A percentile compares a stretch with the other conserved stretches of the same genome.
These are phyloP conservation scores for Labeo catla DNA, from an alignment of 2,113 vertebrate species.

Conservation along the genomic window DNA sequence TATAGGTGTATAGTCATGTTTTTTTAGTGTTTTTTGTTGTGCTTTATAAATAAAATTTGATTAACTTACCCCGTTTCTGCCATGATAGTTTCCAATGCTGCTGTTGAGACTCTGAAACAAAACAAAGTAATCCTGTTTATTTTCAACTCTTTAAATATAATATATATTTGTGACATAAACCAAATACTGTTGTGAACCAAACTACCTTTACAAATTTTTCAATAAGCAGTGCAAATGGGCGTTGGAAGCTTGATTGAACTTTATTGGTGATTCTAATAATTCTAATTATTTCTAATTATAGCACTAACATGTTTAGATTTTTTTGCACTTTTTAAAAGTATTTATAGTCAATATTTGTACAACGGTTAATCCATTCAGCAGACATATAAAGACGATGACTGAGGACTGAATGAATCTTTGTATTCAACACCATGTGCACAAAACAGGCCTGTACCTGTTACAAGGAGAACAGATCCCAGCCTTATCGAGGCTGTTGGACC, in stretches of 20 bases:
- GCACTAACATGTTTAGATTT: background rate
- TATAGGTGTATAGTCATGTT: background rate
- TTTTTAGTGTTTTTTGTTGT: background rate
- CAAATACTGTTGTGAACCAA: background rate
- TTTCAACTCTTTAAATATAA: background rate
- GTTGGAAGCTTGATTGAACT: background rate
- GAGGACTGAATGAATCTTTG: slow-evolving; percentile 35
- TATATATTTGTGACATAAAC: background rate
- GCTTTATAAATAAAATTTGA: background rate
- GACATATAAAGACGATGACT: slow-evolving; percentile 15
- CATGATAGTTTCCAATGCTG: slow-evolving; percentile 71
- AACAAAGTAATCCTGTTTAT: background rate
- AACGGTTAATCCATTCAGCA: background rate
- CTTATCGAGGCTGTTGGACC: background rate
- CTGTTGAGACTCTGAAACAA: slow-evolving; percentile 75
- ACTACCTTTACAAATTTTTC: background rate
- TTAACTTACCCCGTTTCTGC: slow-evolving; percentile 71
- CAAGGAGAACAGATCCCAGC: background rate
- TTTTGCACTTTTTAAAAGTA: background rate
- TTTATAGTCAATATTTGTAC: background rate
- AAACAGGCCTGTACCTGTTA: background rate
- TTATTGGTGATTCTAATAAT: background rate
- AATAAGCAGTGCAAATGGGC: background rate
- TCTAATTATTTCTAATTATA: no score
- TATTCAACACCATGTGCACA: background rate